Evolutionary conservation across 2,113 vertebrate species (phyloP).

Genomic region (Cyphomyrus discorhynchus): DNA sequence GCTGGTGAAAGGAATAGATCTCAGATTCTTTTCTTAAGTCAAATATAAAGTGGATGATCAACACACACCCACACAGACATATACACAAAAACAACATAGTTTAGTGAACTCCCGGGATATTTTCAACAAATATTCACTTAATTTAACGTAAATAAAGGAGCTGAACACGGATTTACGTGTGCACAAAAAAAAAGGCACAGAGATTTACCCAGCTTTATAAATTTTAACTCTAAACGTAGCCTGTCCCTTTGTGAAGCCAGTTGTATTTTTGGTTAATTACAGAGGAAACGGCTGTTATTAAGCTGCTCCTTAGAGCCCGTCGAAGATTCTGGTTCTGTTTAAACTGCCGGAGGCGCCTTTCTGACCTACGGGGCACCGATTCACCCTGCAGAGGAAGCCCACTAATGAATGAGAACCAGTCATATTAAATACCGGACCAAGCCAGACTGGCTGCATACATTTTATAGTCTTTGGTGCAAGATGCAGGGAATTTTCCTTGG

Average conservation of each 20-base stretch:
- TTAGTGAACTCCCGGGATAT: background rate
- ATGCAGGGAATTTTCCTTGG: background rate
- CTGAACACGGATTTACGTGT: too few species aligned
- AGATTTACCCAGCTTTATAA: constrained; percentile 16
- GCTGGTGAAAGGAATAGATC: background rate
- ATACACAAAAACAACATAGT: background rate
- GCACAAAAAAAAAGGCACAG: background rate
- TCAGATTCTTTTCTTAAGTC: background rate
- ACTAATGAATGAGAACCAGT: constrained; percentile 29
- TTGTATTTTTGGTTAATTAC: constrained; percentile 65
- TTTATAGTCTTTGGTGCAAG: background rate
- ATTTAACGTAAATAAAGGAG: background rate
- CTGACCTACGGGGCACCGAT: background rate
- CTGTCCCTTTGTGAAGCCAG: constrained; percentile 8
- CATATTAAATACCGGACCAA: background rate
- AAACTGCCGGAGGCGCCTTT: background rate
- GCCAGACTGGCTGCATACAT: background rate
- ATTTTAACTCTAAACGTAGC: constrained; percentile 26
- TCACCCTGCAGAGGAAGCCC: constrained; percentile 27
- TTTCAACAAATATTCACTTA: background rate
- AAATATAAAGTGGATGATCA: background rate
- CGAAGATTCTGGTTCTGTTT: constrained; percentile 28
- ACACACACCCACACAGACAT: background rate
- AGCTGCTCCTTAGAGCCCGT: constrained; percentile 54
- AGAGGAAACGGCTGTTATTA: constrained; percentile 60